Evolutionary conservation across 2,888 invertebrate species (phyloP).

Genomic region (Pollenia labialis): DNA sequence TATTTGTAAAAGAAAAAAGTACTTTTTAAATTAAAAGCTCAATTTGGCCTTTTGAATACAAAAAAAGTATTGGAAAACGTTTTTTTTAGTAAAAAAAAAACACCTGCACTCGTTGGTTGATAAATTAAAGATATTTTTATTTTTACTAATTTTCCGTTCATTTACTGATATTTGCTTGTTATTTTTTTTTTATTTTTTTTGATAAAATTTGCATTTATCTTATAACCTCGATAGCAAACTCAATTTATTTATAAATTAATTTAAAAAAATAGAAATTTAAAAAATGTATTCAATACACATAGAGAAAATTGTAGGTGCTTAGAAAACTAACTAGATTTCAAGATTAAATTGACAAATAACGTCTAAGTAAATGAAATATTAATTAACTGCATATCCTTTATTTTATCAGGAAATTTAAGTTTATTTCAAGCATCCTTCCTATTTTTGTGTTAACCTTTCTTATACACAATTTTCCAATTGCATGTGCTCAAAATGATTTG

Average conservation of each 20-base stretch:
- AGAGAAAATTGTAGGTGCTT: not conserved
- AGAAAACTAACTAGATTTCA: not conserved
- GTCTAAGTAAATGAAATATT: not conserved
- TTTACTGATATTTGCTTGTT: not conserved
- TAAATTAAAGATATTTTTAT: not conserved
- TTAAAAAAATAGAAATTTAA: not conserved
- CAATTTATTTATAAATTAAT: not conserved
- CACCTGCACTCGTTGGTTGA: not conserved
- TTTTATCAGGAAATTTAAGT: too few species aligned
- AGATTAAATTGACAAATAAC: not conserved
- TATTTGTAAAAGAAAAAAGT: too few species aligned
- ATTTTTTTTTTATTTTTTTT: not conserved
- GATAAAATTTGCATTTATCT: slow-evolving; percentile 12
- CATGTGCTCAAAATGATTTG: slow-evolving; percentile 20
- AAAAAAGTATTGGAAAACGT: too few species aligned
- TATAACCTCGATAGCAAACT: slow-evolving; percentile 8
- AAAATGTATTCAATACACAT: not conserved
- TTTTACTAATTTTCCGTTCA: not conserved
- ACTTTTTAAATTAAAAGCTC: not conserved
- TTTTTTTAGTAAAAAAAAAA: too few species aligned
- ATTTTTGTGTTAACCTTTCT: not conserved
- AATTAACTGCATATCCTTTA: too few species aligned
- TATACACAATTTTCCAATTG: not conserved
- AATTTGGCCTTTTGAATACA: not conserved
- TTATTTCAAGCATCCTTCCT: not conserved